Conservation (phyloP, 1,140 invertebrate species). For the Propsilocerus akamusi region DNA sequence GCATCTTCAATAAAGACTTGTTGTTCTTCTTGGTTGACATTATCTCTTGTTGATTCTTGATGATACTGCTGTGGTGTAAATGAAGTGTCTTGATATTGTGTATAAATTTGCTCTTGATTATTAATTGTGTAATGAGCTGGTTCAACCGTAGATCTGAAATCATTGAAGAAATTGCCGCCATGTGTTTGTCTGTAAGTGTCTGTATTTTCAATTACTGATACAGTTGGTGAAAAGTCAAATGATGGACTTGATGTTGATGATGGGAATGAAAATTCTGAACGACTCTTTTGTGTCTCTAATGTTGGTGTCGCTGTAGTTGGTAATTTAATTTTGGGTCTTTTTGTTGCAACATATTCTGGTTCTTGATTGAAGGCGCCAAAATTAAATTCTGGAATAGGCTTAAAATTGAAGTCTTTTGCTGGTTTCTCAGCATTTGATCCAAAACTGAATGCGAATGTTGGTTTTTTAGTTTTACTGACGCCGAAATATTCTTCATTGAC, state of each 20-base stretch:
- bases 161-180: not conserved
- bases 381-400: conserved; percentile 2
- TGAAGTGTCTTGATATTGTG: not conserved
- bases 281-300: not conserved
- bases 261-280: not conserved
- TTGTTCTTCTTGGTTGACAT: too few species aligned
- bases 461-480: not conserved
- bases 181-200: not conserved
- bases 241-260: not conserved
- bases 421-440: conserved; percentile 7
- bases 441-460: conserved; percentile 7
- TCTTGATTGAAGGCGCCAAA: not conserved
- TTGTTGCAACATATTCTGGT: not conserved
- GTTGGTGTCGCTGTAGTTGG: not conserved
- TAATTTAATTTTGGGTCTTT: not conserved
- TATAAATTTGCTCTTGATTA: not conserved
- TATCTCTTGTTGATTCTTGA: too few species aligned
- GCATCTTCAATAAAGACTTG: too few species aligned
- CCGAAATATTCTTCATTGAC: conserved; percentile 2
- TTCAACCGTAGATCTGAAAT: not conserved
- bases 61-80: too few species aligned
- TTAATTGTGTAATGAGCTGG: not conserved
- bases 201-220: conserved; percentile 2
- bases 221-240: not conserved
- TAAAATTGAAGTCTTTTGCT: not conserved